Percentiles rank a stretch among this genome's conserved stretches.
Evolutionary conservation across 2,888 invertebrate genomes (phyloP).

Genomic region (Vannuccia rotundouncinata): DNA sequence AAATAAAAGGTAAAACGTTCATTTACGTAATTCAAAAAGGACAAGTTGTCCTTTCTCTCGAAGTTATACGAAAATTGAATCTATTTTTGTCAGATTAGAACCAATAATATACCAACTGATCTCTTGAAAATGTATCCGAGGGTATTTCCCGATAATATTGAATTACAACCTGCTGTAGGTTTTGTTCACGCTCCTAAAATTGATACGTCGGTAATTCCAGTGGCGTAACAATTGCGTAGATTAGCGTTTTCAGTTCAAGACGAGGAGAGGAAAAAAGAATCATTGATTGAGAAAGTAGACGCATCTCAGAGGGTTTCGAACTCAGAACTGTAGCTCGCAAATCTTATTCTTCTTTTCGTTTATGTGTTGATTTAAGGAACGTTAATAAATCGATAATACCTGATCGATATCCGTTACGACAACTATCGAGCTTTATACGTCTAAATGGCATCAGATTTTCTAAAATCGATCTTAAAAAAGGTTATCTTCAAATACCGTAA

Average conservation of each 20-base stretch:
- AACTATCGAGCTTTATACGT: background rate
- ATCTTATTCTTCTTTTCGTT: background rate
- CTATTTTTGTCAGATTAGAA: background rate
- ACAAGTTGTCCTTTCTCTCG: background rate
- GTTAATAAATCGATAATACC: slow-evolving; percentile 12
- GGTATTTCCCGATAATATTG: slow-evolving; percentile 9
- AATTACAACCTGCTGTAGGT: slow-evolving; percentile 5
- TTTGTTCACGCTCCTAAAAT: background rate
- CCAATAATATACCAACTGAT: background rate
- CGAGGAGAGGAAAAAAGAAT: background rate
- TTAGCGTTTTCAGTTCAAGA: slow-evolving; percentile 4
- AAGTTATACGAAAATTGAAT: slow-evolving; percentile 6
- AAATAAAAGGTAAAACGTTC: slow-evolving; percentile 7
- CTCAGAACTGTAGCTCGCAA: background rate
- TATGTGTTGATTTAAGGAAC: slow-evolving; percentile 11
- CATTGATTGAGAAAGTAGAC: slow-evolving; percentile 5
- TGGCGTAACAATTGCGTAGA: slow-evolving; percentile 7
- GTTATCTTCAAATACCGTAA: slow-evolving; percentile 17
- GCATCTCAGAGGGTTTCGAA: slow-evolving; percentile 17
- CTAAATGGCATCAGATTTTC: slow-evolving; percentile 10
- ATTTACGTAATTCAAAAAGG: background rate
- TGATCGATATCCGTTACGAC: background rate
- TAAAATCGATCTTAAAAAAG: slow-evolving; percentile 16
- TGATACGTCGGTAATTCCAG: background rate
- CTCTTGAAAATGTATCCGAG: slow-evolving; percentile 10